A percentile compares a stretch with the other conserved stretches of the same genome.
phyloP scores from a whole-genome alignment of 2,113 vertebrate species.

The Rousettus leschenaultii region DNA sequence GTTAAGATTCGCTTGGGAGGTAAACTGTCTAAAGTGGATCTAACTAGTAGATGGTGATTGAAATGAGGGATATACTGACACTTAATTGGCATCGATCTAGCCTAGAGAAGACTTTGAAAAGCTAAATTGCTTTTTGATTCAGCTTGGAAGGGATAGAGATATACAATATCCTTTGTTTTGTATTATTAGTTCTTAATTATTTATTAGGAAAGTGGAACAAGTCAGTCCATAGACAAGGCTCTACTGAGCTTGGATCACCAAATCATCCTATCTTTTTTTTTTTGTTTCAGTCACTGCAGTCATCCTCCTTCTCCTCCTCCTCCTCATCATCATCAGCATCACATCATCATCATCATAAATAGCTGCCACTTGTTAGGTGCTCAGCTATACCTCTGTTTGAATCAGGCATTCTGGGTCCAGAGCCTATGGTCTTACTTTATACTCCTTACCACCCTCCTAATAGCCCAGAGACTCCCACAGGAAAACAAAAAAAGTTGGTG shows the following conservation, averaged over 20 bases:
- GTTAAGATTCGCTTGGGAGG: constrained; percentile 5
- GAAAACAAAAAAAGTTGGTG: not conserved
- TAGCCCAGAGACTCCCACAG: not conserved
- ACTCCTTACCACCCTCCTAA: not conserved
- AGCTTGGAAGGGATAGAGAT: not conserved
- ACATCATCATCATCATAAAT: not conserved
- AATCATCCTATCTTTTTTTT: too few species aligned
- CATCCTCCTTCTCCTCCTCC: too few species aligned
- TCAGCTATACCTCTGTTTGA: not conserved
- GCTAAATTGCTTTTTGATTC: not conserved
- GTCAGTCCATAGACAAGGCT: not conserved
- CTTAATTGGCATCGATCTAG: not conserved
- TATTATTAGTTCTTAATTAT: not conserved
- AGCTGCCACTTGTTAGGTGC: not conserved
- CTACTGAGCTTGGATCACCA: not conserved
- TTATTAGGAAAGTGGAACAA: not conserved
- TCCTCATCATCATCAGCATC: too few species aligned
- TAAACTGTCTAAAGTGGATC: not conserved
- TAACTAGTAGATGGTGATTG: not conserved
- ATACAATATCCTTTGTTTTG: not conserved
- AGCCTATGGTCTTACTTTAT: not conserved
- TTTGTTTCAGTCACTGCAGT: not conserved
- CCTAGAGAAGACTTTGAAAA: not conserved
- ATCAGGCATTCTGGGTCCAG: not conserved
- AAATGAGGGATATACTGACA: not conserved